These are phyloP conservation scores for Trichoplusia ni DNA, from an alignment of 1,140 invertebrate species.

Conservation along the genomic window DNA sequence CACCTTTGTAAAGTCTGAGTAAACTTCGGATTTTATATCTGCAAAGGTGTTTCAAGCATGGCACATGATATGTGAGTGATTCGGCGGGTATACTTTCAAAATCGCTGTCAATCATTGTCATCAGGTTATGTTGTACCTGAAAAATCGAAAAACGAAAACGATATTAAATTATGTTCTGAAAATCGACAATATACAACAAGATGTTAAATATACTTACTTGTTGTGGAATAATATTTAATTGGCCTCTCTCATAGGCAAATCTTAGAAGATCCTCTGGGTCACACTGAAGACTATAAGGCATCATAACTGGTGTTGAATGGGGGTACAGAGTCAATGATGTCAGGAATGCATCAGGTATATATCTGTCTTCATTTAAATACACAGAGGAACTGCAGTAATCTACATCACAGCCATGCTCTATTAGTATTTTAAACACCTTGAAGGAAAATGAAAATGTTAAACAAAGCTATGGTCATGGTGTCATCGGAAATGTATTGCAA, in stretches of 20 bases:
- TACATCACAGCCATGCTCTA: slow-evolving; percentile 72
- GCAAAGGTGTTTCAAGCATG: slow-evolving; percentile 62
- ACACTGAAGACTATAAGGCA: slow-evolving; percentile 65
- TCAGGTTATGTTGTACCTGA: slow-evolving; percentile 57
- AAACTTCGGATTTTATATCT: slow-evolving; percentile 53
- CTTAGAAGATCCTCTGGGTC: slow-evolving; percentile 63
- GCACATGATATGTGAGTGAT: slow-evolving; percentile 40
- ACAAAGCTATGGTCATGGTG: no score
- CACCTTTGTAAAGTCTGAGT: slow-evolving; percentile 41
- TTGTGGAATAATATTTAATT: slow-evolving; percentile 50
- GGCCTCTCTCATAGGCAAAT: slow-evolving; percentile 47
- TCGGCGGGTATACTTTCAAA: slow-evolving; percentile 40
- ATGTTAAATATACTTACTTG: slow-evolving; percentile 54
- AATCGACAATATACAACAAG: no score
- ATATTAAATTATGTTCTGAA: no score
- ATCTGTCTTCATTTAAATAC: slow-evolving; percentile 33
- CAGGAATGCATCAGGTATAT: slow-evolving; percentile 72
- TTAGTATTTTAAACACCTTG: slow-evolving; percentile 73
- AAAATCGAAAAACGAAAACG: slow-evolving; percentile 33
- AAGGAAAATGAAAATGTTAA: slow-evolving; percentile 42
- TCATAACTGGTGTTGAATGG: slow-evolving; percentile 53
- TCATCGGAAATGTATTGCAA: no score
- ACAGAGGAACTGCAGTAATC: slow-evolving; percentile 64
- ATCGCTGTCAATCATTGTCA: slow-evolving; percentile 51
- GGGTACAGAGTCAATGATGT: slow-evolving; percentile 63